Conservation (phyloP, 1,140 invertebrate species). For the Aphis gossypii region DNA sequence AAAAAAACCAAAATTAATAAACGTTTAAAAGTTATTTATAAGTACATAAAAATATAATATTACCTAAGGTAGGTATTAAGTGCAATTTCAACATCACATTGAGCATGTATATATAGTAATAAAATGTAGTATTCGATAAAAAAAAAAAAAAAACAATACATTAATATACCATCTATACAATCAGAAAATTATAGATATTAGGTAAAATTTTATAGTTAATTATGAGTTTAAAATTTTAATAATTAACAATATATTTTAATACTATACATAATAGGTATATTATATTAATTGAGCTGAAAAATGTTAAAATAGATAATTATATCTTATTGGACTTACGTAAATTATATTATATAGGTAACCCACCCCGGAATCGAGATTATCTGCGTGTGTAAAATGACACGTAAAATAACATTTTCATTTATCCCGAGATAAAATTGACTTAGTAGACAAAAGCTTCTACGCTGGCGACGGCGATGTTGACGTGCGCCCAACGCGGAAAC, state of each 20-base stretch:
- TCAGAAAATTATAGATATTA: no score
- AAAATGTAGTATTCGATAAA: background rate
- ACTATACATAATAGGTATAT: background rate
- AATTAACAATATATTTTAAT: no score
- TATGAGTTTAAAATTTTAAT: no score
- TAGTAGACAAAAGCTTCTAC: conserved; percentile 40
- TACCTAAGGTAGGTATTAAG: background rate
- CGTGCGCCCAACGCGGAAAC: conserved; percentile 35
- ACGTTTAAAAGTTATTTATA: background rate
- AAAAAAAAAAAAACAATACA: no score
- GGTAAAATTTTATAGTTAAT: no score
- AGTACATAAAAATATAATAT: background rate
- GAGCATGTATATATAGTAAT: background rate
- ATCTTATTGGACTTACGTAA: background rate
- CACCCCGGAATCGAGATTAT: no score
- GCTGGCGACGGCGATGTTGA: background rate
- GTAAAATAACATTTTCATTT: background rate
- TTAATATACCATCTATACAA: background rate
- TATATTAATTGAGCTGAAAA: background rate
- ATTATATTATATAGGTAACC: background rate
- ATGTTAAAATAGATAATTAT: background rate
- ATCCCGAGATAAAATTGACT: background rate
- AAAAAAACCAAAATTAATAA: background rate
- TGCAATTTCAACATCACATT: background rate
- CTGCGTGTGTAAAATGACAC: background rate